Evolutionary conservation across 2,797 vertebrate species (phyloP).

Genomic region (Onychomys leucogaster): DNA sequence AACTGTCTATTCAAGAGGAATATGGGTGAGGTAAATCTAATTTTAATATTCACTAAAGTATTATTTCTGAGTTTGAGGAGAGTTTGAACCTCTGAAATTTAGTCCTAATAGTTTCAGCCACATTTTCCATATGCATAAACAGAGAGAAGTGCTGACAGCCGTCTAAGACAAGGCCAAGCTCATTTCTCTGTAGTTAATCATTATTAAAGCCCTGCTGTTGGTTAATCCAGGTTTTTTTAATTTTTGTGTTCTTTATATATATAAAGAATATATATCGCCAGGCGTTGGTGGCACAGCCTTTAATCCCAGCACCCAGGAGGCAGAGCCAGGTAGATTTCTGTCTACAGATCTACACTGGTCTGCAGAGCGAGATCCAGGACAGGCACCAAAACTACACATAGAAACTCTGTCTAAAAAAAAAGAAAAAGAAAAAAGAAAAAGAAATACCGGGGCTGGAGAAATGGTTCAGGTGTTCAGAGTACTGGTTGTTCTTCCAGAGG

Average conservation of each 20-base stretch:
- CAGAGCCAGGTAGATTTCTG: too few relatives aligned
- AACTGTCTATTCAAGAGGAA: not conserved
- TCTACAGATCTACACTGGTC: too few relatives aligned
- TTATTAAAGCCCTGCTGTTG: conserved; percentile 63
- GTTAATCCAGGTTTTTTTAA: conserved; percentile 50
- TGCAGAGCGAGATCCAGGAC: too few relatives aligned
- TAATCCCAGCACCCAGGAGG: too few relatives aligned
- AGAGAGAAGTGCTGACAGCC: conserved; percentile 46
- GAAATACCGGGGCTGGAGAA: too few relatives aligned
- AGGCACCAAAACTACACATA: too few relatives aligned
- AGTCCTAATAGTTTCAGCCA: not conserved
- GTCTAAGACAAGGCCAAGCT: conserved; percentile 62
- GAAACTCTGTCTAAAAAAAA: too few relatives aligned
- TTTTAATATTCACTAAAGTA: conserved; percentile 23
- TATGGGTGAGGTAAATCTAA: not conserved
- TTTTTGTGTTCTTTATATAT: conserved; percentile 52
- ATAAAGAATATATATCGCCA: not conserved
- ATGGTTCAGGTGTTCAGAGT: too few relatives aligned
- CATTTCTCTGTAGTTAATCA: conserved; percentile 75
- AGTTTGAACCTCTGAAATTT: conserved; percentile 53
- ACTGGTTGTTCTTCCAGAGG: too few relatives aligned
- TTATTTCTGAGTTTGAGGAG: conserved; percentile 46
- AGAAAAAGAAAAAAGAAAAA: too few relatives aligned
- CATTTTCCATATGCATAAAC: conserved; percentile 53
- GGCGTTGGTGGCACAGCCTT: too few relatives aligned